Evolutionary conservation across 1,140 invertebrate species (phyloP).

Genomic region (Hycleus phaleratus): DNA sequence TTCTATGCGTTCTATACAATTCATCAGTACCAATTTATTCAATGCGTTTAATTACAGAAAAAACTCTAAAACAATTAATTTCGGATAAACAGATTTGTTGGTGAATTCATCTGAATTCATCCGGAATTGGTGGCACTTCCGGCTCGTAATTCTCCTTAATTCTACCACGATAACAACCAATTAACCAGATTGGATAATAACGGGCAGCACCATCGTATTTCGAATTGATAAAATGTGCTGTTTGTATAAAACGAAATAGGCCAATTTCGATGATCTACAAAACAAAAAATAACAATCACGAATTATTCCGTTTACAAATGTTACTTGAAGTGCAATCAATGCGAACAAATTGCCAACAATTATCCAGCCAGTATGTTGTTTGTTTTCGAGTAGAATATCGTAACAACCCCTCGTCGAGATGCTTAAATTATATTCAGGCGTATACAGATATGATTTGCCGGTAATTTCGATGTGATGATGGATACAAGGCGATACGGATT

Average conservation of each 20-base stretch:
- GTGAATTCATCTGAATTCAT: slow-evolving; percentile 33
- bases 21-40: slow-evolving; percentile 58
- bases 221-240: slow-evolving; percentile 22
- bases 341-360: slow-evolving; percentile 28
- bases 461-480: slow-evolving; percentile 35
- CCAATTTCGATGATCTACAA: slow-evolving; percentile 21
- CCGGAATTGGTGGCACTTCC: slow-evolving; percentile 6
- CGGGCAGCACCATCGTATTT: slow-evolving; percentile 21
- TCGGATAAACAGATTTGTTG: slow-evolving; percentile 48
- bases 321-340: no score
- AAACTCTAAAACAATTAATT: slow-evolving; percentile 45
- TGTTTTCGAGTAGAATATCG: slow-evolving; percentile 25
- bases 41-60: slow-evolving; percentile 50
- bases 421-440: slow-evolving; percentile 34
- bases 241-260: slow-evolving; percentile 30
- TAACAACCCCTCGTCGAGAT: slow-evolving; percentile 33
- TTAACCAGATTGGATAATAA: slow-evolving; percentile 28
- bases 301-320: no score
- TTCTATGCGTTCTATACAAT: slow-evolving; percentile 61
- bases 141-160: slow-evolving; percentile 1
- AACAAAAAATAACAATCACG: background rate
- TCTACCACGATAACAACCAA: slow-evolving; percentile 21
- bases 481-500: slow-evolving; percentile 35
- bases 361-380: slow-evolving; percentile 25
- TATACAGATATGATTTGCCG: slow-evolving; percentile 30